Percentiles rank a stretch among this genome's conserved stretches.
phyloP scores from a whole-genome alignment of 2,888 invertebrate species.

The Drosophila lutescens region DNA sequence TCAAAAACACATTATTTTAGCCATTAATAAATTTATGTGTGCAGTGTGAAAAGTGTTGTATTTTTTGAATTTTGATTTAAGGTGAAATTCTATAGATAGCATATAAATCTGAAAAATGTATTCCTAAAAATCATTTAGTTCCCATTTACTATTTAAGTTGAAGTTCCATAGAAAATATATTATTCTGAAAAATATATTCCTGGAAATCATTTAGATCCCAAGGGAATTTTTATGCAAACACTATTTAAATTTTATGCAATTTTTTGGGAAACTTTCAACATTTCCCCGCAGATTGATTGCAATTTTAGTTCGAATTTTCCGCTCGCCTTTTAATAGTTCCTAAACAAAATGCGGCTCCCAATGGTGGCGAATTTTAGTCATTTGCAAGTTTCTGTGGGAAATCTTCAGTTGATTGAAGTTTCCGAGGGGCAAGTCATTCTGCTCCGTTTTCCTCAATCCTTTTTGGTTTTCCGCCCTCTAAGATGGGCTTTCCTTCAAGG shows the following conservation, averaged over 20 bases:
- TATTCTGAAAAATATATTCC: too few species aligned
- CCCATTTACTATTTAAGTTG: too few species aligned
- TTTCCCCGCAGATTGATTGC: neutral
- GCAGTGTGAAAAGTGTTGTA: too few species aligned
- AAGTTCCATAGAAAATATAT: too few species aligned
- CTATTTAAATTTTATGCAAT: neutral
- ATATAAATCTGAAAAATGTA: too few species aligned
- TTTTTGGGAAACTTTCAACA: neutral
- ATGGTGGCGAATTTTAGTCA: neutral
- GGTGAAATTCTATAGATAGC: too few species aligned
- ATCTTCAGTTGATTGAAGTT: conserved; percentile 23
- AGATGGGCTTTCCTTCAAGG: neutral
- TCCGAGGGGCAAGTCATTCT: conserved; percentile 14
- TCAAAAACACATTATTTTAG: too few species aligned
- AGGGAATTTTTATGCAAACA: neutral
- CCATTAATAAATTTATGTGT: too few species aligned
- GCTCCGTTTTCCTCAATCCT: neutral
- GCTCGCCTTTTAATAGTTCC: neutral
- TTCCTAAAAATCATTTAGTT: too few species aligned
- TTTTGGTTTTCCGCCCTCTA: neutral
- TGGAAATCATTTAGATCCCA: too few species aligned
- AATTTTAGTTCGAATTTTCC: neutral
- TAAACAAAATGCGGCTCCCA: neutral
- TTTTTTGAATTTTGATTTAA: too few species aligned
- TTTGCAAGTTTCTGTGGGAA: conserved; percentile 5